These are phyloP conservation scores for Psittacula echo DNA, from an alignment of 2,797 vertebrate species.

Conservation along the genomic window DNA sequence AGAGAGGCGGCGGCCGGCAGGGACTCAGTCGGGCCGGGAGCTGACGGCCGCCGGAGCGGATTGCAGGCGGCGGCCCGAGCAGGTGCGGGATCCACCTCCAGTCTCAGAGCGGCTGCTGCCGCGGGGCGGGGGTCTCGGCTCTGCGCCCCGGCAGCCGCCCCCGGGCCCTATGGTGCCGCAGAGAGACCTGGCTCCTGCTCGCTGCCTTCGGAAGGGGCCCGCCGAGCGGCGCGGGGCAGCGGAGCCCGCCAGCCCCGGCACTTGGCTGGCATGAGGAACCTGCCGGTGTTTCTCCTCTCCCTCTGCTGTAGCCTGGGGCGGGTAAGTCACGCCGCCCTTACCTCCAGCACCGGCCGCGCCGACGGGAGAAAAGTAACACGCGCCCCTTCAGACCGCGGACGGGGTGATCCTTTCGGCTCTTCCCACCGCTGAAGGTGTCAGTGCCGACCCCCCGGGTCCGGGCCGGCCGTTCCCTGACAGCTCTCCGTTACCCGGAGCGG, in stretches of 20 bases:
- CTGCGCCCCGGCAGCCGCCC: background rate
- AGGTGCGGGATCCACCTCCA: background rate
- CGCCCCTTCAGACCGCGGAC: background rate
- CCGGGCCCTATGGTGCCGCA: conserved; percentile 30
- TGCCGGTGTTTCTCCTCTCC: conserved; percentile 57
- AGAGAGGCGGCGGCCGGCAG: background rate
- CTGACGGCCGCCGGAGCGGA: background rate
- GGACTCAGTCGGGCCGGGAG: background rate
- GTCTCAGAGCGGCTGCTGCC: background rate
- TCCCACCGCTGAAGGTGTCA: background rate
- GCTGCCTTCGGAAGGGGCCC: background rate
- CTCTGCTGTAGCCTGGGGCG: conserved; percentile 63
- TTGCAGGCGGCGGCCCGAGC: background rate
- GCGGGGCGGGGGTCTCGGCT: background rate
- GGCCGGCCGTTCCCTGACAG: background rate
- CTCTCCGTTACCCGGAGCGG: background rate
- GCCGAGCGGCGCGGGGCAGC: background rate
- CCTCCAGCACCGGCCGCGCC: background rate
- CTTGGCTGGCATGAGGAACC: conserved; percentile 41
- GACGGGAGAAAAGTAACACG: background rate
- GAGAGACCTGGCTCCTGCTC: background rate
- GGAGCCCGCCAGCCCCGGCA: background rate
- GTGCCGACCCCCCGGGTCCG: background rate
- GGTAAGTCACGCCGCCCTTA: conserved; percentile 59
- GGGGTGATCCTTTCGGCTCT: background rate